Conservation (phyloP, 2,113 vertebrate species). For the Spea multiplicata region DNA sequence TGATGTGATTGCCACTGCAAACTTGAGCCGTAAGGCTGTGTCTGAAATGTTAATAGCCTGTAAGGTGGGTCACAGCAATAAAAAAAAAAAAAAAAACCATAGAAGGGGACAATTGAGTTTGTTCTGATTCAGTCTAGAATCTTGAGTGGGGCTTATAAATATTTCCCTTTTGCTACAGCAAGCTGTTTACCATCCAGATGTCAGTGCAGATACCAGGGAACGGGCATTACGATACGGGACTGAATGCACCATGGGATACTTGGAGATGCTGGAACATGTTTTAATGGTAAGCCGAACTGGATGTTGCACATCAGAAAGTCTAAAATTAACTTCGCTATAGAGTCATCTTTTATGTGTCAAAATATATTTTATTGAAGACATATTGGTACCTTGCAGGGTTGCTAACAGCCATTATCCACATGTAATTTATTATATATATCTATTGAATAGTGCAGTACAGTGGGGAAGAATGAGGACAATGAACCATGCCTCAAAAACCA, state of each 20-base stretch:
- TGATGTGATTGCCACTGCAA: slow-evolving; percentile 94
- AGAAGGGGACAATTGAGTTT: neutral
- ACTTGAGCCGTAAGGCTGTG: slow-evolving; percentile 95
- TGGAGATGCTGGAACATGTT: slow-evolving; percentile 91
- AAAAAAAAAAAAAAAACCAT: too few relatives aligned
- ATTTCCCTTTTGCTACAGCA: slow-evolving; percentile 68
- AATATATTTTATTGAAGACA: too few relatives aligned
- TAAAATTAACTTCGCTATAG: too few relatives aligned
- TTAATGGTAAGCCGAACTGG: slow-evolving; percentile 72
- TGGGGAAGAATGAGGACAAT: too few relatives aligned
- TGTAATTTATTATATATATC: too few relatives aligned
- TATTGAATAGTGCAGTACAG: too few relatives aligned
- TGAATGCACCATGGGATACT: slow-evolving; percentile 87
- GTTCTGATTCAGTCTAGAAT: neutral
- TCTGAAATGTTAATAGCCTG: slow-evolving; percentile 90
- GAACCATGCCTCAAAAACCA: too few relatives aligned
- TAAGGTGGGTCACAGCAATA: slow-evolving; percentile 65
- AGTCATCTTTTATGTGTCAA: too few relatives aligned
- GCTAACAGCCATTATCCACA: too few relatives aligned
- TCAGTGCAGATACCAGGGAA: slow-evolving; percentile 75
- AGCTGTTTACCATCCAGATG: slow-evolving; percentile 88
- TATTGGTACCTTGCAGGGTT: too few relatives aligned
- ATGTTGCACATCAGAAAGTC: too few relatives aligned
- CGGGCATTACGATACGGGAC: slow-evolving; percentile 83
- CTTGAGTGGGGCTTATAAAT: neutral